Evolutionary conservation across 2,113 vertebrate species (phyloP).

Genomic region (Carassius auratus): DNA sequence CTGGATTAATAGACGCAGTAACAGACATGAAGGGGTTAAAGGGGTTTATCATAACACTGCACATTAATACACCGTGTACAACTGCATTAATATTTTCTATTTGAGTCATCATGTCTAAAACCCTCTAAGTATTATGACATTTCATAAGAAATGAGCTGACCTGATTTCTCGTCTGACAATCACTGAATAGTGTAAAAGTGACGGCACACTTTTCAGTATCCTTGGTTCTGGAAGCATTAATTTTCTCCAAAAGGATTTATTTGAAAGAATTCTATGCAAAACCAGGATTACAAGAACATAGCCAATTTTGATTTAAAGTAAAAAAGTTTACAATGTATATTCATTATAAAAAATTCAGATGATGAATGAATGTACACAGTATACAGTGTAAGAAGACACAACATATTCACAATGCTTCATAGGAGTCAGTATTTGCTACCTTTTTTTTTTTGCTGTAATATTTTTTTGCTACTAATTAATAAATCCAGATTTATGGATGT

Average conservation of each 20-base stretch:
- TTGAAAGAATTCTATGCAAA: background rate
- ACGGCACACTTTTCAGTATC: background rate
- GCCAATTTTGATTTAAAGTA: background rate
- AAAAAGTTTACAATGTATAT: background rate
- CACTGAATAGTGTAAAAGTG: background rate
- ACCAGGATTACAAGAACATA: background rate
- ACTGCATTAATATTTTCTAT: slow-evolving; percentile 5
- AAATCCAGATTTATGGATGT: background rate
- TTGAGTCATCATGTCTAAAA: background rate
- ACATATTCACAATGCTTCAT: background rate
- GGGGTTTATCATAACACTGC: background rate
- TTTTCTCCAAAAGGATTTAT: background rate
- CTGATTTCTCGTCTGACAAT: background rate
- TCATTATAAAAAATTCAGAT: background rate
- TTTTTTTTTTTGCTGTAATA: background rate
- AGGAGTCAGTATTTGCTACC: background rate
- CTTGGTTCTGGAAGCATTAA: background rate
- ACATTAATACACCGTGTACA: background rate
- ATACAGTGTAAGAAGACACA: background rate
- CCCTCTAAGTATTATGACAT: background rate
- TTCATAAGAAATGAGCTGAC: background rate
- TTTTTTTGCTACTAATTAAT: background rate
- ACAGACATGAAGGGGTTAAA: background rate
- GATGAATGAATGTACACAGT: background rate
- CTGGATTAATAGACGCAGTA: background rate